Base-by-base conservation (phyloP, 2,113 vertebrate genomes). In the Lamprotornis superbus region DNA sequence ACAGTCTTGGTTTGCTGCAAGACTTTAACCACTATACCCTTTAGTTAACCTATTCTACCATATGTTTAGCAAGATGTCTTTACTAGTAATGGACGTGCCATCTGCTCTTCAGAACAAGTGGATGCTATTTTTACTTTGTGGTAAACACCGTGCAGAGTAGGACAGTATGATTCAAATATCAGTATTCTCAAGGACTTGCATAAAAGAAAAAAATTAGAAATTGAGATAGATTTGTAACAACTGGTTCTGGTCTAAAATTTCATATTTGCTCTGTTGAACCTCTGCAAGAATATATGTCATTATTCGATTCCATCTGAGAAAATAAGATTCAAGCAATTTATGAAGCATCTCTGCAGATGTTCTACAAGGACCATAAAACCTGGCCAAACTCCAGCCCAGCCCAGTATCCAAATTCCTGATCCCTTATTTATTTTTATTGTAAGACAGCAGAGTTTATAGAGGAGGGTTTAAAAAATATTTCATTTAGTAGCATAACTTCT, bases 1-100 rank as follows among this genome's bases (percentile, higher is more conserved):
- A 64, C 89, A 95, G 84, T 94, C 67, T 89, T 0, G 1, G 65
- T 96, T 97, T 97, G 92, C 96, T 95, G 64, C 73, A 90, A 82
- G 97, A 75, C 78, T 96, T 89, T 89, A 90, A 87, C 88, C 83
- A 94, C 55, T 94, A 83, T 96, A 96, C 94, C 95, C 97, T 98
- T 97, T 97, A 91, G 95, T 96, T 97, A 97, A 97, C 97, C 96
- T 97, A 95, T 92, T 95, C 89, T 93, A 50, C 97, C 97, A 96
- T 98, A 97, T 97, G 97, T 96, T 97, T 92, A 95, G 75, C 83
- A 97, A 96, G 95, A 95, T 95, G 89, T 97, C 95, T 97, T 97
- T 95, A 97, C 96, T 97, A 96, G 97, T 95, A 97, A 97, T 90
- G 98, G 89, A 97, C 93, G 11, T 92, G 89, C 97, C 97, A 98